Base-by-base conservation (phyloP, 2,888 invertebrate genomes). In the Drosophila maculinotata region DNA sequence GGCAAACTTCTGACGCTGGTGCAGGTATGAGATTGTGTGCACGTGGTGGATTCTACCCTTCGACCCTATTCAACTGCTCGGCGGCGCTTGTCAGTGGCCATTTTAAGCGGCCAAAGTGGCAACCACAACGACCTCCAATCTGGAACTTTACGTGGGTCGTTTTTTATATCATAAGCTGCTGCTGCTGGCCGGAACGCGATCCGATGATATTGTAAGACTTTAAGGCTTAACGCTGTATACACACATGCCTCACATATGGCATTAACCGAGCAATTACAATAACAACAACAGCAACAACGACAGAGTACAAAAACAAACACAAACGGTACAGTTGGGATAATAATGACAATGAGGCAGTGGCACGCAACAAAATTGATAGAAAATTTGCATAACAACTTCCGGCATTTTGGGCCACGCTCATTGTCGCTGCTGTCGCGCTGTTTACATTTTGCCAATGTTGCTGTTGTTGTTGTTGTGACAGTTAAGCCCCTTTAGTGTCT, bases 311-410 rank as follows among this genome's bases (percentile, higher is more conserved):
- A 28, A 44, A 25, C 25, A 25, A 15, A 48, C 47, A 14, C 41
- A 51, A 52, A 17, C 38, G 42, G 9, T 8, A 14, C 39, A 10
- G 33, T 23, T 52, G 60, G 38, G 36, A 54, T 52, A 64, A 73
- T 66, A 76, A 69, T 64, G 66, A 67, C 56, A 73, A 58, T 49
- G 44, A 45, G 70, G 39, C 30, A 49, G 48, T 30, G 57, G 52
- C 39, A 38, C 49, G 51, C 41, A 66, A 52, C 72, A 67, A 76
- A 73, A 70, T 72, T 76, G 54, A 60, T 77, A 51, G 60, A 65
- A 64, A 76, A 81, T 81, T 81, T 82, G 68, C 81, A 81, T 81
- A 81, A 71, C 82, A 85, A 82, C 83, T 82, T 81, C 71, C 83
- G 76, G 65, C 74, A 62, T 71, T 74, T 67, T 69, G 62, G 63